Base-by-base conservation (phyloP, 1,140 invertebrate species). In the Maniola jurtina region DNA sequence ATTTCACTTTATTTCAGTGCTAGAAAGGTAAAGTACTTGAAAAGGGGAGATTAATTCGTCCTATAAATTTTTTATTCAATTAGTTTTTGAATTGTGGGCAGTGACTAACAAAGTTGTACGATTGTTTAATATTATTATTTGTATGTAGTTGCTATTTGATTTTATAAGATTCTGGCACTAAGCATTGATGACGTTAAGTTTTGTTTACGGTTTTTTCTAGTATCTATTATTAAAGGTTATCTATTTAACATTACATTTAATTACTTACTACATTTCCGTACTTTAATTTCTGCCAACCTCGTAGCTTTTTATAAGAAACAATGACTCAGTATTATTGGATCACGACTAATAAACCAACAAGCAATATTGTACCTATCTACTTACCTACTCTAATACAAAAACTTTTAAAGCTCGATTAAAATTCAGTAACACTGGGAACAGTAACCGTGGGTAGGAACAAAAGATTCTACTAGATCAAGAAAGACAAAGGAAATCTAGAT, bases 271-370 rank as follows among this genome's bases (percentile, higher is more conserved):
- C 48, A 52, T 52, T 52, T 25, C 70, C 65, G 77, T 67, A 64
- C 77, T 81, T 83, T 77, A 80, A 81, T 80, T 81, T 70, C 70
- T 74, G 76, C 77, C 76, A 77, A 75, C 71, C 76, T 78, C 62
- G 66, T 73, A 73, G 70, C 54, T 78, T 83, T 81, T 78, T 81
- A 66, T 75, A 50, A 54, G 54, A 52, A 45, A 60, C 45, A 45
- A 50, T 58, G 74, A 55, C 54, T 55, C 54, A 35, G 54, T 34
- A 34, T 13, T 35, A 8, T 55, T 36, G 6, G 54, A n/a, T 55
- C 54, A 55, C 54, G 54, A 55, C 54, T 34, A 55, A 55, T 35
- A 35, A 35, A 55, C 10, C 54, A 36, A 35, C 33, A 55, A 55
- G 54, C 54, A 11, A 35, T 35, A 55, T 50, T n/a, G 15, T 50